Base-by-base conservation (phyloP, 2,113 vertebrate genomes). In the Gymnorhina tibicen region DNA sequence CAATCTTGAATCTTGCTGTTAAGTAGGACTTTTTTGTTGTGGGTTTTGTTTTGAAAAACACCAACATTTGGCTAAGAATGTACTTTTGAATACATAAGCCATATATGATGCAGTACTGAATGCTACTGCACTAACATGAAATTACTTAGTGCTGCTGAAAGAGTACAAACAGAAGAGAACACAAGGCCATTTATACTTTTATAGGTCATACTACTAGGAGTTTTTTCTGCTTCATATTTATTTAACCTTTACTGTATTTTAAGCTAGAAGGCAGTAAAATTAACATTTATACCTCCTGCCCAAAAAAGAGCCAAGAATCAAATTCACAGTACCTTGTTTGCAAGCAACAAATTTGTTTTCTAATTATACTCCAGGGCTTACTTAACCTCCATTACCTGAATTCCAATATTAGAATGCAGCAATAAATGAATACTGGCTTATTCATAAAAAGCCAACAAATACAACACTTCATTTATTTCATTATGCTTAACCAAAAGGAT, bases 211-310 rank as follows among this genome's bases (percentile, higher is more conserved):
- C 94, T 96, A 92, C 59, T 94, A 74, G 87, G 41, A 69, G 88
- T 83, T 95, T 95, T 96, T 97, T 96, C 85, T 97, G 83, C 87
- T 93, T 82, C 60, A 18, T 95, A 95, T 98, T 98, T 98, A 91
- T 85, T 97, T 98, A 98, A 98, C 97, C 97, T 97, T 98, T 91
- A 84, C 90, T 89, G 91, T 97, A 98, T 98, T 98, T 98, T 97
- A 96, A 97, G 93, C 95, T 95, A 96, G 93, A 96, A 88, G 93
- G 95, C 79, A 96, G 94, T 97, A 97, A 97, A 97, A 96, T 97
- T 94, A 97, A 97, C 91, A 96, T 97, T 98, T 93, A 97, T 95
- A 96, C 91, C 94, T 90, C 91, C 91, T 97, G 90, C 69, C 87
- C 92, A 77, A 97, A 97, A 96, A 96, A 90, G 64, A 91, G 89